phyloP scores from a whole-genome alignment of 1,140 invertebrate species.

The Drosophila yakuba region DNA sequence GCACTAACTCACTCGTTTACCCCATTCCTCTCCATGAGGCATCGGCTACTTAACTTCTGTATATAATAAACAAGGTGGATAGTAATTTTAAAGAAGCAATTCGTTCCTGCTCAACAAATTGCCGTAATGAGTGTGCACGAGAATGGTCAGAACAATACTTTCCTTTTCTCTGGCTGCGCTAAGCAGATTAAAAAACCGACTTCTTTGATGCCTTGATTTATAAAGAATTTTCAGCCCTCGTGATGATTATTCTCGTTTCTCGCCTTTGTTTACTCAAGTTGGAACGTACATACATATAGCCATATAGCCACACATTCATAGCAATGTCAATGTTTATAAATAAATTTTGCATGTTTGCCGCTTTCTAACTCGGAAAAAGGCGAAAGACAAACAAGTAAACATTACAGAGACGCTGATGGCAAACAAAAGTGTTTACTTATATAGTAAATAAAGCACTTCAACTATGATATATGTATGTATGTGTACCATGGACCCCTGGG shows the following conservation, averaged over 20 bases:
- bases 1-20: not conserved
- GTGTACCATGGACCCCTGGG: not conserved
- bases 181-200: constrained; percentile 18
- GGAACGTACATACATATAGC: constrained; percentile 4
- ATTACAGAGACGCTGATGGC: constrained; percentile 47
- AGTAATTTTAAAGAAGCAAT: constrained; percentile 1
- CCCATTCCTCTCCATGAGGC: too few species aligned
- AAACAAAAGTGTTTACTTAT: constrained; percentile 54
- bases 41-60: too few species aligned
- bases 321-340: constrained; percentile 63
- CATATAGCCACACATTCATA: constrained; percentile 30
- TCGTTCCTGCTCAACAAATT: constrained; percentile 5
- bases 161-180: constrained; percentile 44
- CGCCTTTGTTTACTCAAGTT: constrained; percentile 27
- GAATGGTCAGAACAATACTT: constrained; percentile 16
- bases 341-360: constrained; percentile 51
- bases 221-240: constrained; percentile 30
- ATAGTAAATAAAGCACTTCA: constrained; percentile 49
- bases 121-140: constrained; percentile 24
- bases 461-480: constrained; percentile 23
- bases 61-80: not conserved
- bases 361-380: constrained; percentile 46
- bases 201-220: constrained; percentile 57
- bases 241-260: constrained; percentile 30
- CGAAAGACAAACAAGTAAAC: constrained; percentile 47